phyloP scores from a whole-genome alignment of 2,113 vertebrate genomes.

The Seriola quinqueradiata region DNA sequence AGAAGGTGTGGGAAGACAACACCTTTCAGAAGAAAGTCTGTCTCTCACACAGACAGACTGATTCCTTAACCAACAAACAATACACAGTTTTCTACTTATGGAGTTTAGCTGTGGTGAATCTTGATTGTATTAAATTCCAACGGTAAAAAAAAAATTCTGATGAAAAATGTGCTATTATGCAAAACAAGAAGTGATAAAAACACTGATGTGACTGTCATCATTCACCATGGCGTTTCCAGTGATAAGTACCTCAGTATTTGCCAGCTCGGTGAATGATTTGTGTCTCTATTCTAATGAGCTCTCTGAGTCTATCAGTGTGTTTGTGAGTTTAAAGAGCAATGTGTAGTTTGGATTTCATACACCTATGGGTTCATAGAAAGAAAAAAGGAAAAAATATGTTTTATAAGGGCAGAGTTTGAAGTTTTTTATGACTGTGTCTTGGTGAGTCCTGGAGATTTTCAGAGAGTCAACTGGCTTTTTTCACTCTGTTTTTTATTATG shows the following conservation, averaged over 20 bases:
- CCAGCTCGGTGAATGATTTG: neutral
- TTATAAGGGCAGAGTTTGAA: neutral
- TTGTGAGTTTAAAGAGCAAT: neutral
- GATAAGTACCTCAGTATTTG: neutral
- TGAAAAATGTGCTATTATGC: neutral
- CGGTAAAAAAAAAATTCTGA: neutral
- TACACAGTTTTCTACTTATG: neutral
- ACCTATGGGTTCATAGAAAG: neutral
- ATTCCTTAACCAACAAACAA: neutral
- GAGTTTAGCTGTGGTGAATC: neutral
- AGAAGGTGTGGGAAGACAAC: constrained; percentile 40
- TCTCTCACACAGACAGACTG: constrained; percentile 15
- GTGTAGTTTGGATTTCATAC: neutral
- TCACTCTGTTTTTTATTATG: neutral
- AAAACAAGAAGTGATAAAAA: neutral
- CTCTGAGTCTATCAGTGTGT: neutral
- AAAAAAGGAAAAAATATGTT: neutral
- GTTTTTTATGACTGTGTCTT: neutral
- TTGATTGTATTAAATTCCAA: neutral
- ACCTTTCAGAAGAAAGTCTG: constrained; percentile 22
- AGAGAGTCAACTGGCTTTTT: neutral
- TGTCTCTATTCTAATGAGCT: neutral
- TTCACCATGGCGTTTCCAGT: neutral
- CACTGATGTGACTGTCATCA: neutral
- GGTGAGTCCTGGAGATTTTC: neutral